A percentile compares a stretch with the other conserved stretches of the same genome.
Evolutionary conservation across 1,140 invertebrate genomes (phyloP).

Genomic region (Ceratina calcarata): DNA sequence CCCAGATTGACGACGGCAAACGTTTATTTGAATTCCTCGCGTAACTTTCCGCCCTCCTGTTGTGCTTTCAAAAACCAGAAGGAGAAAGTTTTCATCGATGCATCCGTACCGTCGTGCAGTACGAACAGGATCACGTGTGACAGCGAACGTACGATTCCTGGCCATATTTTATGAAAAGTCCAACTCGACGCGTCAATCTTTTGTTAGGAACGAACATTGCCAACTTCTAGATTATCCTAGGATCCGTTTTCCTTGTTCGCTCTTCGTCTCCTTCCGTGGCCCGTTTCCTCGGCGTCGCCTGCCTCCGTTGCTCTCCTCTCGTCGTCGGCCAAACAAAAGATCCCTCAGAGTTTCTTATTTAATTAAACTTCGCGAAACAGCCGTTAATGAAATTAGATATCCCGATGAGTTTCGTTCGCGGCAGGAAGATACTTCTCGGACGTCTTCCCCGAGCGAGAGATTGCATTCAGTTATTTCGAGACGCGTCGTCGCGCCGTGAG

Average conservation of each 20-base stretch:
- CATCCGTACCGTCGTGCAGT: background rate
- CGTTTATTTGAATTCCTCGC: constrained; percentile 41
- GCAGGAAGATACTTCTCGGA: constrained; percentile 40
- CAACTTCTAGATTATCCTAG: constrained; percentile 27
- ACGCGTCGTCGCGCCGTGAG: background rate
- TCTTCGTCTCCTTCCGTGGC: background rate
- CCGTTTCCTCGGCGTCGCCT: constrained; percentile 29
- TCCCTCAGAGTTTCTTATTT: constrained; percentile 54
- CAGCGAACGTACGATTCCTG: background rate
- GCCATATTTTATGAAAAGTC: background rate
- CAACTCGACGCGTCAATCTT: constrained; percentile 17
- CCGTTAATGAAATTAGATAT: constrained; percentile 67
- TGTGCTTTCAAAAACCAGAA: background rate
- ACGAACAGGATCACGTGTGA: background rate
- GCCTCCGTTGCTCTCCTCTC: constrained; percentile 5
- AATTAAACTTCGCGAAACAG: constrained; percentile 69
- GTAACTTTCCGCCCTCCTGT: constrained; percentile 10
- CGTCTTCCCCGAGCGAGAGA: constrained; percentile 6
- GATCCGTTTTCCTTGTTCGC: constrained; percentile 14
- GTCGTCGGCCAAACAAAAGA: constrained; percentile 38
- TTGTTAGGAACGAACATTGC: constrained; percentile 15
- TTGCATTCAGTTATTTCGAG: constrained; percentile 22
- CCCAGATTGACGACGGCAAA: constrained; percentile 1
- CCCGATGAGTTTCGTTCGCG: constrained; percentile 51
- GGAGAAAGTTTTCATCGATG: constrained; percentile 30